phyloP scores from a whole-genome alignment of 2,797 vertebrate genomes.

The Xiphophorus birchmanni region DNA sequence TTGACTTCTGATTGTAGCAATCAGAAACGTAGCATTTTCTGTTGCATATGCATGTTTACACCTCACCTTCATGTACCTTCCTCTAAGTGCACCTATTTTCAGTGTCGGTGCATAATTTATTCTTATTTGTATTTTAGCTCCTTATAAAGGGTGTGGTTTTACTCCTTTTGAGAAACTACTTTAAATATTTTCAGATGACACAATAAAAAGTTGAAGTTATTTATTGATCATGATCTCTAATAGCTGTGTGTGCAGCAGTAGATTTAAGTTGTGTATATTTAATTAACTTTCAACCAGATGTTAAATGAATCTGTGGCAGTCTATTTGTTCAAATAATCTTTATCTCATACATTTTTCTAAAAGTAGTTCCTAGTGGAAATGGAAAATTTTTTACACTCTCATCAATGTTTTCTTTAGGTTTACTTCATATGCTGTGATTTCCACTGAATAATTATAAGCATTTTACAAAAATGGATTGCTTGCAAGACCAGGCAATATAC shows the following conservation, averaged over 20 bases:
- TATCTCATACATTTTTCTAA: neutral
- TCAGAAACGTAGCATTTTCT: constrained; percentile 6
- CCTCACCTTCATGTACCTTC: neutral
- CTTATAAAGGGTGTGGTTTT: neutral
- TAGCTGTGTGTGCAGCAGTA: neutral
- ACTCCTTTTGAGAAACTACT: neutral
- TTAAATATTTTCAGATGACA: neutral
- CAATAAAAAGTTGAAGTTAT: neutral
- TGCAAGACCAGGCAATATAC: neutral
- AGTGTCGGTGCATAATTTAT: constrained; percentile 23
- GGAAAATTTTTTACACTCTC: neutral
- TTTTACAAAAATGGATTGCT: neutral
- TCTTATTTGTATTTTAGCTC: neutral
- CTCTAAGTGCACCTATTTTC: constrained; percentile 20
- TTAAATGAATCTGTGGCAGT: neutral
- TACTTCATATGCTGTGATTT: neutral
- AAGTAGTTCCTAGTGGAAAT: neutral
- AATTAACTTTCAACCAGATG: neutral
- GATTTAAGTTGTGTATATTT: neutral
- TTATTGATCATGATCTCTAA: neutral
- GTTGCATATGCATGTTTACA: neutral
- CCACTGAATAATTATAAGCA: neutral
- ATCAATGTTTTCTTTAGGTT: neutral
- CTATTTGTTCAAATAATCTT: neutral
- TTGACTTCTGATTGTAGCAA: constrained; percentile 24